Conservation (phyloP, 2,888 invertebrate species). For the Machimus rusticus region DNA sequence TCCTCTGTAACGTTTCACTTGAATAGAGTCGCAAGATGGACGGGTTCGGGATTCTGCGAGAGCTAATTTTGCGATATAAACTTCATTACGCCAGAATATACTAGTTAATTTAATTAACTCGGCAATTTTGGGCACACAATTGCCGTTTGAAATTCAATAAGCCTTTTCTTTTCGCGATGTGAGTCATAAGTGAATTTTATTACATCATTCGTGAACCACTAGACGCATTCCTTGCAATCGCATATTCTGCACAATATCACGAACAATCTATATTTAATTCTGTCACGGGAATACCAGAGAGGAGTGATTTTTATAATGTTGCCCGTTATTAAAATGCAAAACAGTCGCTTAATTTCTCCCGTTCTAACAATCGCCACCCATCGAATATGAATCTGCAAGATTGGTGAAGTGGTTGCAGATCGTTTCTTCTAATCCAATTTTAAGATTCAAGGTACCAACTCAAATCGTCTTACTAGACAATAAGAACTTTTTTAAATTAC, state of each 20-base stretch:
- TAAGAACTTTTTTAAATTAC: constrained; percentile 49
- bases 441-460: background rate
- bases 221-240: background rate
- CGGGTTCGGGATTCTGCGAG: background rate
- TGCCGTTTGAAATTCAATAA: background rate
- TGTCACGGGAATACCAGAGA: background rate
- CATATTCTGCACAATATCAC: background rate
- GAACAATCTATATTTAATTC: background rate
- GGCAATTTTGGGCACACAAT: background rate
- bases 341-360: background rate
- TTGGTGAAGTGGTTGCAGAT: background rate
- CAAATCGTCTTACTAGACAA: background rate
- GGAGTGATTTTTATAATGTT: background rate
- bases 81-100: background rate
- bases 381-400: background rate
- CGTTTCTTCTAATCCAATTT: background rate
- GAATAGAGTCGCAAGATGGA: background rate
- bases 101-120: background rate
- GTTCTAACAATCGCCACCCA: background rate
- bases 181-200: constrained; percentile 6
- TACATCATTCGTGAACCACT: constrained; percentile 3
- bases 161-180: background rate
- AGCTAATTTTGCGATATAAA: background rate
- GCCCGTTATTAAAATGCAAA: background rate
- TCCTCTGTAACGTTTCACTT: constrained; percentile 12